Percentiles rank a stretch among this genome's conserved stretches.
Conservation (phyloP, 2,113 vertebrate species). For the Carollia perspicillata region DNA sequence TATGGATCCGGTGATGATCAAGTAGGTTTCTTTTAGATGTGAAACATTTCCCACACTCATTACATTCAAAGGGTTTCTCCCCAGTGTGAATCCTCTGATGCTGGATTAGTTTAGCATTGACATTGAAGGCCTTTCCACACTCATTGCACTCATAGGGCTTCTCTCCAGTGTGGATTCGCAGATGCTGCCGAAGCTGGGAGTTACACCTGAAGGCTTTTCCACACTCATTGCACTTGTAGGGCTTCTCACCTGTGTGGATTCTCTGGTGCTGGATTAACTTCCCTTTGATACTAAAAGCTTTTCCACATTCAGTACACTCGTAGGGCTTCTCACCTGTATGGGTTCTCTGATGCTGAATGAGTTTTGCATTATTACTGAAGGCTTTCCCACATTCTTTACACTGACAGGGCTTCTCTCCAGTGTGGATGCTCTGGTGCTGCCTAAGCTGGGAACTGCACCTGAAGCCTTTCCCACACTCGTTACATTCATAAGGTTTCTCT, state of each 20-base stretch:
- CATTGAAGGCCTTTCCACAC: conserved; percentile 78
- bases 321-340: conserved; percentile 74
- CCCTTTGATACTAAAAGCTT: conserved; percentile 69
- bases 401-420: conserved; percentile 68
- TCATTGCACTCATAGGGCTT: conserved; percentile 76
- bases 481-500: conserved; percentile 73
- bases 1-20: conserved; percentile 73
- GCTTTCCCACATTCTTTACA: conserved; percentile 70
- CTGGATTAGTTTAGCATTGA: conserved; percentile 75
- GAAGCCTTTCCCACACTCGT: conserved; percentile 68
- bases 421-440: conserved; percentile 70
- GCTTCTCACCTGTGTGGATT: conserved; percentile 76
- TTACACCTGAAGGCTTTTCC: conserved; percentile 77
- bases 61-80: conserved; percentile 77
- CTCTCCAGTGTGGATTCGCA: conserved; percentile 77
- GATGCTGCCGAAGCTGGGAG: conserved; percentile 76
- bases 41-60: conserved; percentile 70
- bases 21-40: conserved; percentile 70
- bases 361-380: conserved; percentile 68
- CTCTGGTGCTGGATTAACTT: conserved; percentile 72
- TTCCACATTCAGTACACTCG: conserved; percentile 67
- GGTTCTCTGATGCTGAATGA: conserved; percentile 68
- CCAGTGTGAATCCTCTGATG: conserved; percentile 76
- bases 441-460: conserved; percentile 71
- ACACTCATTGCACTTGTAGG: conserved; percentile 76